Evolutionary conservation across 2,113 vertebrate genomes (phyloP).

Genomic region (human): GRCh38 chr12:43074501-43075000

Average conservation of each 20-base stretch:
- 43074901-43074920: not conserved
- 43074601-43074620: too few species aligned
- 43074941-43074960: slow-evolving; percentile 8
- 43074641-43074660: too few species aligned
- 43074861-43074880: not conserved
- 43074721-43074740: not conserved
- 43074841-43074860: not conserved
- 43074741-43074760: not conserved
- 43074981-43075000: not conserved
- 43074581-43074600: too few species aligned
- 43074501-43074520: too few species aligned
- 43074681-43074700: not conserved
- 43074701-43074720: not conserved
- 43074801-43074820: not conserved
- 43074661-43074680: not conserved
- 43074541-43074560: too few species aligned
- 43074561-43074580: too few species aligned
- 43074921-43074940: not conserved
- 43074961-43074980: not conserved
- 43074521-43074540: too few species aligned
- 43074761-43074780: not conserved
- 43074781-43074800: not conserved
- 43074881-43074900: not conserved
- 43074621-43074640: too few species aligned
- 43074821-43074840: not conserved